Base-by-base conservation (phyloP, 2,797 vertebrate species). In the Tachyglossus aculeatus region DNA sequence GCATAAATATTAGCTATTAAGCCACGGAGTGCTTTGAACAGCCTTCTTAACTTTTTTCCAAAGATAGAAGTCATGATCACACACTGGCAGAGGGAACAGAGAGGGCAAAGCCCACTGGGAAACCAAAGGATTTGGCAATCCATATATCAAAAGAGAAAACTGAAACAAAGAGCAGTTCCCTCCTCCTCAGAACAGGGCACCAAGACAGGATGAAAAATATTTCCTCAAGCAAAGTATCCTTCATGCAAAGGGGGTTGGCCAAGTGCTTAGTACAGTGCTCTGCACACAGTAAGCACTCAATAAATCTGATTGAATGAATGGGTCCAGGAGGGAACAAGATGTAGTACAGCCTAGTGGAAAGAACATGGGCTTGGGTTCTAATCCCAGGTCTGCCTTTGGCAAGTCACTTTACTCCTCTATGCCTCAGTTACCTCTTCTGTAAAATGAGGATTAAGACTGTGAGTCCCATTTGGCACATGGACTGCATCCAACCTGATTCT, bases 21-120 rank as follows among this genome's bases (percentile, higher is more conserved):
- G 45, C 25, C 14, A 36, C 32, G 32, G 70, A 41, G 12, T 48
- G 12, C 40, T 63, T 43, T 31, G 58, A 55, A 38, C 11, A 65
- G 10, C n/a, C 44, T 18, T 59, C 53, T 41, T 33, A 31, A 66
- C 5, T 74, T 37, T 62, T 62, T 43, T 62, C 11, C 66, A 67
- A 74, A 66, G 47, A 61, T 8, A 54, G 51, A 56, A 57, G 10
- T 64, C 53, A 40, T 63, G 33, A 64, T 52, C 7, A 5, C 27
- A 55, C 19, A n/a, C 25, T 60, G 60, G 13, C 45, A 34, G 22
- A 66, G 52, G 18, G 37, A 54, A 16, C n/a, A n/a, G 19, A 33
- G 33, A 7, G 5, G 11, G 21, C 32, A 65, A 67, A 48, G 8
- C 7, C 15, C 3, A n/a, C 39, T 53, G 39, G 25, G 22, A 55